Evolutionary conservation across 2,888 invertebrate genomes (phyloP), one percentile per base, ranked within the genome.

Genomic region (Arge pagana): DNA sequence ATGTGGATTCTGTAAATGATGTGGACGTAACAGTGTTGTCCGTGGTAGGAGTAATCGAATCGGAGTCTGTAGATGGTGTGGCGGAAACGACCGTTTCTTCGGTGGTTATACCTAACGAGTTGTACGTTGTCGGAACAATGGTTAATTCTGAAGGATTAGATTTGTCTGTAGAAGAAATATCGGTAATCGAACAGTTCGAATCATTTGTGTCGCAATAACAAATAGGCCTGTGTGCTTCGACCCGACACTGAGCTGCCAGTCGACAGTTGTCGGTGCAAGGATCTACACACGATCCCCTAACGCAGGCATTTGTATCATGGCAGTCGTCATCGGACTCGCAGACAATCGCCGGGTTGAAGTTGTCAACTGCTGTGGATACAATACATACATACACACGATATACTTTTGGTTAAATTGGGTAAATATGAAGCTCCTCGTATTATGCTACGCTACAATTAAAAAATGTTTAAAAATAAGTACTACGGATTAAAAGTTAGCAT

Each of bases 261-360:
- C 86, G 88, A 80, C 90, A 91, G 59, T 86, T 84, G 77, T 85
- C 86, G 73, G 85, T 85, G 79, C 91, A 92, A 64, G 90, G 90
- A 79, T 90, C 86, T 77, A 87, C 86, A 79, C 91, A 92, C 66
- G 85, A 79, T 68, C 87, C 88, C 84, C 87, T 87, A 79, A 88
- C 88, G 79, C 92, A 92, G 71, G 89, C 88, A 81, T 90, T 88
- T 63, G 83, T 86, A 72, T 87, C 86, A 79, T 88, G 87, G 80
- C 92, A 92, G 79, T 92, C 89, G 73, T 85, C 86, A 79, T 91
- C 89, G 75, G 87, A 87, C 79, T 87, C 85, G 81, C 91, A 92
- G 71, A 88, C 87, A 78, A 86, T 62, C 49, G 66, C 62, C 62
- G 64, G 48, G 50, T 54, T 87, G 68, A 84, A 63, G 65, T 68